Percentiles rank a stretch among this genome's conserved stretches.
Conservation (phyloP, 2,797 vertebrate genomes). For the Staurois parvus region DNA sequence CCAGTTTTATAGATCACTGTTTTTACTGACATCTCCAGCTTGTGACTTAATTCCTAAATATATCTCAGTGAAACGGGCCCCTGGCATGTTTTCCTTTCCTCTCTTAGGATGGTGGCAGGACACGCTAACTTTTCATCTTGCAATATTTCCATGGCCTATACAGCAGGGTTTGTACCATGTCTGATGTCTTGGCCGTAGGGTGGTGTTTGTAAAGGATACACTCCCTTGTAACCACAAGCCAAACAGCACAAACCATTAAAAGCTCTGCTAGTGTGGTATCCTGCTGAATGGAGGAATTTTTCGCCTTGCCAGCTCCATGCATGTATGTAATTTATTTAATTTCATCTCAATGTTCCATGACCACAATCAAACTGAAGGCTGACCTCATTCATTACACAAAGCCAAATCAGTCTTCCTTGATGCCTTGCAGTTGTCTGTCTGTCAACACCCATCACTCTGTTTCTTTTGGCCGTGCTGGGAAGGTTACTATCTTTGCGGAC, state of each 20-base stretch:
- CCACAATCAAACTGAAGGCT: constrained; percentile 45
- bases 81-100: not conserved
- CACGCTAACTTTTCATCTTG: not conserved
- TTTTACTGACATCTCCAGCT: not conserved
- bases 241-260: constrained; percentile 7
- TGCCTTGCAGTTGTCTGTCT: constrained; percentile 15
- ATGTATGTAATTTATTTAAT: constrained; percentile 50
- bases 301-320: constrained; percentile 8
- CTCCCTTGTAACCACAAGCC: constrained; percentile 20
- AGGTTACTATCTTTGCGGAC: not conserved
- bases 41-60: not conserved
- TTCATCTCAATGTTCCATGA: constrained; percentile 49
- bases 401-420: constrained; percentile 11
- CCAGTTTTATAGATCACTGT: not conserved
- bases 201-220: constrained; percentile 18
- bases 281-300: not conserved
- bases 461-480: not conserved
- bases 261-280: not conserved
- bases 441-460: constrained; percentile 24
- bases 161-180: not conserved
- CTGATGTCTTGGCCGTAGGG: not conserved
- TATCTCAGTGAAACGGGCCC: not conserved
- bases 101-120: not conserved
- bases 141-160: not conserved
- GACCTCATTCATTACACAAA: constrained; percentile 33